Evolutionary conservation across 2,113 vertebrate genomes (phyloP).

Genomic region (Apodemus speciosus): DNA sequence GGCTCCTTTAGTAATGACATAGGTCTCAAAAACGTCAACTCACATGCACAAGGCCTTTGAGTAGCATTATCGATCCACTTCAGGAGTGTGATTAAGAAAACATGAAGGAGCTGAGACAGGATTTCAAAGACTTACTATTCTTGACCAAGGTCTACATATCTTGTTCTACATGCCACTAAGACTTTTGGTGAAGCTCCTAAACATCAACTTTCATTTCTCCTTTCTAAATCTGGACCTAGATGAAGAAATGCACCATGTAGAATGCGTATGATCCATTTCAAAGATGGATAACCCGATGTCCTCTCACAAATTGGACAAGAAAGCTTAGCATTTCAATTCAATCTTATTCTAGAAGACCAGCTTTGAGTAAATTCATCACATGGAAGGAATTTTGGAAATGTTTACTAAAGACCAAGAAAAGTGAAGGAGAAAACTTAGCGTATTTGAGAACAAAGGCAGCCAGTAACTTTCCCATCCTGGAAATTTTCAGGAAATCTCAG

Average conservation of each 20-base stretch:
- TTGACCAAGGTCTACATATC: neutral
- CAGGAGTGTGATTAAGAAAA: neutral
- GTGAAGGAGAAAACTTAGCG: constrained; percentile 49
- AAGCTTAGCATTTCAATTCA: neutral
- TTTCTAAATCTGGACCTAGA: neutral
- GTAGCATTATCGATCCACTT: neutral
- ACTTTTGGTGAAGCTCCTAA: neutral
- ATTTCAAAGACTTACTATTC: neutral
- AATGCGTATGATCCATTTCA: neutral
- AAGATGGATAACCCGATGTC: neutral
- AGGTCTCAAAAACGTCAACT: neutral
- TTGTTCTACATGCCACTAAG: neutral
- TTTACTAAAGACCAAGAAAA: constrained; percentile 50
- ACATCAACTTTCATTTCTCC: neutral
- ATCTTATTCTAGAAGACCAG: neutral
- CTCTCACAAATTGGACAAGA: neutral
- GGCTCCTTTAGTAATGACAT: neutral
- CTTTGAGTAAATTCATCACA: neutral
- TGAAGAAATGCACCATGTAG: neutral
- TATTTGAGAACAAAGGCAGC: constrained; percentile 64
- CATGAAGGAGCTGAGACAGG: neutral
- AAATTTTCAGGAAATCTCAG: constrained; percentile 51
- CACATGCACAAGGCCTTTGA: neutral
- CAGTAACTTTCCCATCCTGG: constrained; percentile 57
- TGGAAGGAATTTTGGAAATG: neutral